Conservation (phyloP, 2,888 invertebrate genomes). For the Gibbula magus region DNA sequence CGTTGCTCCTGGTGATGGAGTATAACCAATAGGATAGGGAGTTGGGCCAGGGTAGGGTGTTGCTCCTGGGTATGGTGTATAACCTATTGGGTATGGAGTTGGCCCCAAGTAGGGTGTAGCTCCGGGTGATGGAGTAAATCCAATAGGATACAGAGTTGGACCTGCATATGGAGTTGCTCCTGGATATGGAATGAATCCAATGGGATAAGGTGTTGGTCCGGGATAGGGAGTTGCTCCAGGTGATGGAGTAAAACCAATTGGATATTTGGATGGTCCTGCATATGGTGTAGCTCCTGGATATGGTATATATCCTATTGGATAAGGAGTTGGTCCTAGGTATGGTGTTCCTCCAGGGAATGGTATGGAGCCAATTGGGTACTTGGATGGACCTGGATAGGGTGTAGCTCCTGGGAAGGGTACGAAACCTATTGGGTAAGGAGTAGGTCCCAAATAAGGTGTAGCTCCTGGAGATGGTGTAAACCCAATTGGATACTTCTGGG, state of each 20-base stretch:
- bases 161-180: constrained; percentile 20
- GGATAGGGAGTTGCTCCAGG: background rate
- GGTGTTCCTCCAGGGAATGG: constrained; percentile 21
- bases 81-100: constrained; percentile 14
- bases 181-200: constrained; percentile 14
- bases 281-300: constrained; percentile 16
- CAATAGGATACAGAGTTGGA: constrained; percentile 27
- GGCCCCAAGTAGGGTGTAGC: constrained; percentile 5
- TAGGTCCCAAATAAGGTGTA: constrained; percentile 11
- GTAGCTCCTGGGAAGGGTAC: constrained; percentile 1
- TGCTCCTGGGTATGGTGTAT: background rate
- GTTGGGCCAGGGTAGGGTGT: constrained; percentile 42
- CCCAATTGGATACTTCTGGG: constrained; percentile 24
- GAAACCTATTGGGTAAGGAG: background rate
- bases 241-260: constrained; percentile 12
- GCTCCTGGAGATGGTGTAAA: constrained; percentile 27
- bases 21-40: constrained; percentile 19
- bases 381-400: constrained; percentile 40
- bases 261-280: constrained; percentile 17
- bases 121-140: constrained; percentile 27
- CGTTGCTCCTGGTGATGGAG: constrained; percentile 20
- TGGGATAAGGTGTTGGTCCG: constrained; percentile 26
- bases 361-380: constrained; percentile 19
- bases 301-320: constrained; percentile 2
- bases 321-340: constrained; percentile 3